phyloP scores from a whole-genome alignment of 2,113 vertebrate genomes.

The Anser cygnoides region DNA sequence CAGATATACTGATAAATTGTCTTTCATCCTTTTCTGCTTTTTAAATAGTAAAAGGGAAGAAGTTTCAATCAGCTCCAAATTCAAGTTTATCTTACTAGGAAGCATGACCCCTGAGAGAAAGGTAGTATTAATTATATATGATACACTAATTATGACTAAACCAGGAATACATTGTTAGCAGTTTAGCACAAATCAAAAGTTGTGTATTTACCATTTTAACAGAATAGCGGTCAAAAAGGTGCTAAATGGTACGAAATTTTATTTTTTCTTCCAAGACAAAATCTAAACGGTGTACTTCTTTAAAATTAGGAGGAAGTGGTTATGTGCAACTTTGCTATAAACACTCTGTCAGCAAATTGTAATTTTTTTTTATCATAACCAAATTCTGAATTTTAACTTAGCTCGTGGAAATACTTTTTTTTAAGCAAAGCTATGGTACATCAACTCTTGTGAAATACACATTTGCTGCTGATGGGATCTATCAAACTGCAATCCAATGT shows the following conservation, averaged over 20 bases:
- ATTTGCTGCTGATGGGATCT: background rate
- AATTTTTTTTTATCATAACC: background rate
- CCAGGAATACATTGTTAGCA: background rate
- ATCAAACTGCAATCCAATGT: background rate
- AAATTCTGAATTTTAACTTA: background rate
- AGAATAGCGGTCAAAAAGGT: background rate
- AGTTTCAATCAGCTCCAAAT: background rate
- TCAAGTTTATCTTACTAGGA: background rate
- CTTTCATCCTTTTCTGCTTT: background rate
- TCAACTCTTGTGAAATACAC: background rate
- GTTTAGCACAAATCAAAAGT: background rate
- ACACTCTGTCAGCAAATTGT: background rate
- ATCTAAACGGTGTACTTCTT: background rate
- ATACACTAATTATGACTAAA: background rate
- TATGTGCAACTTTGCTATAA: background rate
- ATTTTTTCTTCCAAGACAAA: background rate
- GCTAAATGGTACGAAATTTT: background rate
- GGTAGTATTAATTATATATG: background rate
- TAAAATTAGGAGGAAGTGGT: background rate
- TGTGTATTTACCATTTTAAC: background rate
- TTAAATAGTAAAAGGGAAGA: background rate
- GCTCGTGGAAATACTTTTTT: background rate
- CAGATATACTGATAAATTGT: background rate
- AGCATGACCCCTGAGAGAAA: background rate
- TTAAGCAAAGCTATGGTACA: background rate